Percentiles rank a stretch among this genome's conserved stretches.
These are phyloP conservation scores for Peromyscus maniculatus DNA, from an alignment of 2,113 vertebrate genomes.

Conservation along the genomic window DNA sequence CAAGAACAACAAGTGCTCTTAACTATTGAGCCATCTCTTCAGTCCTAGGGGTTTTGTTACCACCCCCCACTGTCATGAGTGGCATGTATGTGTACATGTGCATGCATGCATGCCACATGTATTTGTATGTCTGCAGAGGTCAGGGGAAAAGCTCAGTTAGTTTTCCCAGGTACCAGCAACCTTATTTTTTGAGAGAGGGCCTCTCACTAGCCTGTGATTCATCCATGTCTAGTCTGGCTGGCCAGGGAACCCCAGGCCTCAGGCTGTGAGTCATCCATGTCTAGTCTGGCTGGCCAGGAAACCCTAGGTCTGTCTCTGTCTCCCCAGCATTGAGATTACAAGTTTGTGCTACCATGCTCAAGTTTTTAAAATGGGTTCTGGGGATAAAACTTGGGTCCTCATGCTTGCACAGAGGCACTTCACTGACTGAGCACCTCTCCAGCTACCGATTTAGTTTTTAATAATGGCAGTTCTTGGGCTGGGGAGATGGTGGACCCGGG, in stretches of 20 bases:
- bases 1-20: not conserved
- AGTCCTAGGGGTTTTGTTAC: not conserved
- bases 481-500: not conserved
- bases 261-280: not conserved
- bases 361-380: not conserved
- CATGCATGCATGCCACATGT: not conserved
- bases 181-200: not conserved
- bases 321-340: not conserved
- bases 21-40: not conserved
- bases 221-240: not conserved
- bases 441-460: not conserved
- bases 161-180: not conserved
- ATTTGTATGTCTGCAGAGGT: not conserved
- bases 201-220: not conserved
- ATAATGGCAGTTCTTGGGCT: not conserved
- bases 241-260: not conserved
- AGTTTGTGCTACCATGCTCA: not conserved
- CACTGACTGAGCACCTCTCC: not conserved
- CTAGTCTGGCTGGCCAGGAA: not conserved
- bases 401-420: not conserved
- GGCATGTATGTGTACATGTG: not conserved
- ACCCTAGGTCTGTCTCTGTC: not conserved
- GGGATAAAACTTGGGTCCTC: not conserved
- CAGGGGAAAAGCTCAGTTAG: not conserved
- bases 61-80: not conserved